Percentiles rank a stretch among this genome's conserved stretches.
Conservation (phyloP, 2,888 invertebrate genomes). For the Synanthedon andrenaeformis region DNA sequence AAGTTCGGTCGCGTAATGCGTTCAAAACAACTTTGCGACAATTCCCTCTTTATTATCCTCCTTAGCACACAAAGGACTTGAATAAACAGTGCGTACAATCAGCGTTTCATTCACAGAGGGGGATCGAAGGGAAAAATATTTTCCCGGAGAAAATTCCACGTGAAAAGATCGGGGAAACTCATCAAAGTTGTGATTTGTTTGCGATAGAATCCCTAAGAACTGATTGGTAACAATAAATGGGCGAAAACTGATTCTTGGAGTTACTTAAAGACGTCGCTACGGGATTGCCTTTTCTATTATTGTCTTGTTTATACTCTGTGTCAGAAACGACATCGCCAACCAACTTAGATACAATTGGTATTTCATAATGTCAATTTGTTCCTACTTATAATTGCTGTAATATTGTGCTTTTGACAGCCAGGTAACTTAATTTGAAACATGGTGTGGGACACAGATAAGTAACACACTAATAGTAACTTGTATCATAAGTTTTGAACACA, state of each 20-base stretch:
- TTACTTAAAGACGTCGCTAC: slow-evolving; percentile 22
- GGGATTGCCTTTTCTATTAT: not conserved
- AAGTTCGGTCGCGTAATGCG: not conserved
- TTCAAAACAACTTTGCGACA: not conserved
- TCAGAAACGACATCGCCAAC: slow-evolving; percentile 1
- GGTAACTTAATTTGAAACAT: too few relatives aligned
- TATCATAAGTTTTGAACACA: too few relatives aligned
- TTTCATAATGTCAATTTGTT: too few relatives aligned
- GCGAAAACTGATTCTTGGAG: slow-evolving; percentile 26
- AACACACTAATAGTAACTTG: too few relatives aligned
- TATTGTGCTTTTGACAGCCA: too few relatives aligned
- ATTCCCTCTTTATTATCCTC: not conserved
- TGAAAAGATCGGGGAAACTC: slow-evolving; percentile 18
- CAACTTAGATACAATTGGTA: not conserved
- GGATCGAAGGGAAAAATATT: not conserved
- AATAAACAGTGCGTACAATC: not conserved
- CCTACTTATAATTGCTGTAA: too few relatives aligned
- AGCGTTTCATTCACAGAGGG: not conserved
- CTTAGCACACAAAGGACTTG: not conserved
- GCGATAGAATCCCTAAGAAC: slow-evolving; percentile 9
- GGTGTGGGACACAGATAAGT: too few relatives aligned
- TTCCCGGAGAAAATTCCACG: not conserved
- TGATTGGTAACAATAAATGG: slow-evolving; percentile 30
- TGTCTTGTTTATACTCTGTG: slow-evolving; percentile 1
- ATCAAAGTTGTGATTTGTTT: slow-evolving; percentile 40